Base-by-base conservation (phyloP, 2,797 vertebrate species). In the Salmo trutta region DNA sequence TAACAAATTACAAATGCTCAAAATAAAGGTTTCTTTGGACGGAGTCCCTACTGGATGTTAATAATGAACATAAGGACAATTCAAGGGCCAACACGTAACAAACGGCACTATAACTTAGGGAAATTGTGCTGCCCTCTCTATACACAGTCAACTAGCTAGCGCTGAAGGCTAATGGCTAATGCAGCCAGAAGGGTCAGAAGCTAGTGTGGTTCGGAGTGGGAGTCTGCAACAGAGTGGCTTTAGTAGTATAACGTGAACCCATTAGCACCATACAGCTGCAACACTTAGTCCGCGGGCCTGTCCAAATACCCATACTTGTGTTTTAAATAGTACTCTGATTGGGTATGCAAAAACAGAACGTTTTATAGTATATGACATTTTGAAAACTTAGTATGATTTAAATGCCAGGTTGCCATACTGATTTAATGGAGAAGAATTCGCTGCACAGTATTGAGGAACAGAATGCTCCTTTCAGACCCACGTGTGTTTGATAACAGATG, bases 191-290 rank as follows among this genome's bases (percentile, higher is more conserved):
- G 36, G 21, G 47, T 27, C n/a, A 71, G 12, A n/a, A 27, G 21
- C 69, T 21, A 71, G 21, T 15, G 59, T n/a, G n/a, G 17, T 19
- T 16, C 69, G 52, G 75, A 73, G 68, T 75, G 69, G 70, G 78
- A 31, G 24, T 77, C 24, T 52, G 33, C 24, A 78, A 78, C 69
- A 67, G 75, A 70, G 76, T 27, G 69, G 72, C 77, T 80, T 82
- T 54, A 77, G 80, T 74, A 77, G 71, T 72, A 67, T 76, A 79
- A 53, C 84, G 75, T 83, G 80, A 74, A 27, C 71, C 83, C 86
- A 85, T 88, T 84, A 88, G 69, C 81, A 79, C 84, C 83, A 75
- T 72, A 70, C 17, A 31, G 17, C 66, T 31, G 56, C 56, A 62
- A 62, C 56, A 59, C 56, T 21, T 10, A 59, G 54, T 59, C 54